These are phyloP conservation scores for Pangasius sanitwongsei DNA, from an alignment of 2,797 vertebrate species.

Conservation along the genomic window DNA sequence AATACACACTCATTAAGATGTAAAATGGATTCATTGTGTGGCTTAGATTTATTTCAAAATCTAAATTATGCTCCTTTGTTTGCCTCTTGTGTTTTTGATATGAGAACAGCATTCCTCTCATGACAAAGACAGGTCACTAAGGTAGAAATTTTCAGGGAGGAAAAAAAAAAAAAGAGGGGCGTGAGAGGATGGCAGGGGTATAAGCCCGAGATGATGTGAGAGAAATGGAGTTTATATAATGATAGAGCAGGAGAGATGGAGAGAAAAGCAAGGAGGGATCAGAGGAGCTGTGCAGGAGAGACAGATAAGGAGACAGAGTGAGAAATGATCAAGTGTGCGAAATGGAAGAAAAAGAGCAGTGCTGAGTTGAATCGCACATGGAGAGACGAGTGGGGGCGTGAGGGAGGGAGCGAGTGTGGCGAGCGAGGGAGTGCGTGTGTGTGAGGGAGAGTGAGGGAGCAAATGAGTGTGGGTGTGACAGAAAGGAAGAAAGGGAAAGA, in stretches of 20 bases:
- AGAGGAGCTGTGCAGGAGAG: conserved; percentile 46
- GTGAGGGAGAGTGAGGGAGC: conserved; percentile 48
- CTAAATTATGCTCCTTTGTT: background rate
- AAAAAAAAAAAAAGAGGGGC: background rate
- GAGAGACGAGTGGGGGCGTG: conserved; percentile 9
- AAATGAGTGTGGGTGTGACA: conserved; percentile 42
- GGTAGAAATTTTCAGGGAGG: background rate
- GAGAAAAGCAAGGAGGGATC: conserved; percentile 50
- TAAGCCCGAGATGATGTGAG: conserved; percentile 33
- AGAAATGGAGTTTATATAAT: conserved; percentile 52
- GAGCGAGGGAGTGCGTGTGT: conserved; percentile 49
- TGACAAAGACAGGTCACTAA: background rate
- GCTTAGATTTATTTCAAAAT: background rate
- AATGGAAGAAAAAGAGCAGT: conserved; percentile 49
- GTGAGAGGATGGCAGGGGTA: conserved; percentile 37
- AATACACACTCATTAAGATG: conserved; percentile 6
- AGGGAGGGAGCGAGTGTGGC: conserved; percentile 1
- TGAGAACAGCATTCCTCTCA: background rate
- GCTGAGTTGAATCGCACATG: conserved; percentile 39
- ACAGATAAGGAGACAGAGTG: conserved; percentile 54
- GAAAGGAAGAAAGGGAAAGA: conserved; percentile 32
- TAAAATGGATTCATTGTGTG: background rate
- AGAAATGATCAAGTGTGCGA: conserved; percentile 44
- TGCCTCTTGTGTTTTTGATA: background rate
- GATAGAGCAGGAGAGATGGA: conserved; percentile 55